phyloP scores from a whole-genome alignment of 1,140 invertebrate genomes.

The Bombus consobrinus region DNA sequence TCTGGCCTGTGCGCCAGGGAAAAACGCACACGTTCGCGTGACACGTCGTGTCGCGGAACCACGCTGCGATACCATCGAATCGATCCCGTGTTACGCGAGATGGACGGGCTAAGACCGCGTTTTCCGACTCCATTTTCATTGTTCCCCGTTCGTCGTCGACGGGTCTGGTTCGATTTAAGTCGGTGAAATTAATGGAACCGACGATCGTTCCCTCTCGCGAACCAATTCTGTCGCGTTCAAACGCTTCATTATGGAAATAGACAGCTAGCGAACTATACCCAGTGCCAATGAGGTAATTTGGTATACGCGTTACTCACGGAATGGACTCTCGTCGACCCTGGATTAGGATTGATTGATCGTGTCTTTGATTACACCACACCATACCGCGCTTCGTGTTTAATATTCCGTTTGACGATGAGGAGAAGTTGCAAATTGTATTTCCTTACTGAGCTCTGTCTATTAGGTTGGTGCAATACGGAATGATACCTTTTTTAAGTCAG shows the following conservation, averaged over 20 bases:
- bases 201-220: constrained; percentile 27
- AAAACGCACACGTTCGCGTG: constrained; percentile 45
- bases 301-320: not conserved
- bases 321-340: not conserved
- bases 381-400: not conserved
- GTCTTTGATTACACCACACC: not conserved
- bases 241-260: constrained; percentile 44
- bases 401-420: not conserved
- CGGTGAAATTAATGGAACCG: constrained; percentile 43
- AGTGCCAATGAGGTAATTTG: constrained; percentile 4
- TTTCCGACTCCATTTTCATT: constrained; percentile 44
- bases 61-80: constrained; percentile 61
- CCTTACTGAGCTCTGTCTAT: not conserved
- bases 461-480: not conserved
- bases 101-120: constrained; percentile 9
- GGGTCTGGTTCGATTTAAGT: constrained; percentile 22
- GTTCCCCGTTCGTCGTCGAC: not conserved
- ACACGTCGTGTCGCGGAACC: constrained; percentile 6
- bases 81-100: constrained; percentile 38
- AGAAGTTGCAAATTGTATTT: not conserved
- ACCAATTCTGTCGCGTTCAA: not conserved
- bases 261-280: not conserved
- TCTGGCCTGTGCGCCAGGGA: constrained; percentile 45
- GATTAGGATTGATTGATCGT: constrained; percentile 20
- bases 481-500: not conserved